Evolutionary conservation across 2,888 invertebrate genomes (phyloP).

Genomic region (Synanthedon vespiformis): DNA sequence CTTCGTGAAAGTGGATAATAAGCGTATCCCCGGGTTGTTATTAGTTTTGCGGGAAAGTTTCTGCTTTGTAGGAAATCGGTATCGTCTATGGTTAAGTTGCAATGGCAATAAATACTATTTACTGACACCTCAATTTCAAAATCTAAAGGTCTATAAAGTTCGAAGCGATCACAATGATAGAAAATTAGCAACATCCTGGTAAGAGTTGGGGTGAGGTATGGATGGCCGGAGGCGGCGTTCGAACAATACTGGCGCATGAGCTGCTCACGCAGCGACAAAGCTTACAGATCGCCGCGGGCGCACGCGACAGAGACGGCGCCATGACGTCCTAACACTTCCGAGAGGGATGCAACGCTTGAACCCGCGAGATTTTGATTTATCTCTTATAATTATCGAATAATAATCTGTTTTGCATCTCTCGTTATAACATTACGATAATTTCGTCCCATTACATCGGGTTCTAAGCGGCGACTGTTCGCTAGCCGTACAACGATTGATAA

Average conservation of each 20-base stretch:
- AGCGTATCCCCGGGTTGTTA: slow-evolving; percentile 30
- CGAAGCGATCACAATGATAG: slow-evolving; percentile 61
- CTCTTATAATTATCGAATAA: slow-evolving; percentile 65
- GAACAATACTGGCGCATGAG: slow-evolving; percentile 44
- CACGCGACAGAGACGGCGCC: slow-evolving; percentile 17
- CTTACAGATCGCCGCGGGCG: slow-evolving; percentile 17
- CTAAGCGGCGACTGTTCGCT: slow-evolving; percentile 66
- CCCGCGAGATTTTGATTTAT: slow-evolving; percentile 63
- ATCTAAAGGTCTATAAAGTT: slow-evolving; percentile 59
- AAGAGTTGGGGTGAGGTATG: slow-evolving; percentile 61
- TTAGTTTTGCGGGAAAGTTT: slow-evolving; percentile 37
- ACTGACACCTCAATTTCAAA: slow-evolving; percentile 64
- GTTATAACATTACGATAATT: slow-evolving; percentile 69
- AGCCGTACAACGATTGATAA: slow-evolving; percentile 64
- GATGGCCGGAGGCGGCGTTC: slow-evolving; percentile 47
- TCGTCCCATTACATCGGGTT: slow-evolving; percentile 60
- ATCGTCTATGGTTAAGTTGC: slow-evolving; percentile 7
- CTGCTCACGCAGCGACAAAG: slow-evolving; percentile 32
- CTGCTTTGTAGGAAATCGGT: slow-evolving; percentile 16
- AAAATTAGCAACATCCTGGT: slow-evolving; percentile 67
- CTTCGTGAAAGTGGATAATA: slow-evolving; percentile 10
- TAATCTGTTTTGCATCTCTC: slow-evolving; percentile 69
- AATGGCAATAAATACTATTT: slow-evolving; percentile 54
- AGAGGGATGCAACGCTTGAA: slow-evolving; percentile 26
- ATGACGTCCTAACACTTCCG: too few relatives aligned